A percentile compares a stretch with the other conserved stretches of the same genome.
phyloP scores from a whole-genome alignment of 2,113 vertebrate genomes.

The Spea multiplicata region DNA sequence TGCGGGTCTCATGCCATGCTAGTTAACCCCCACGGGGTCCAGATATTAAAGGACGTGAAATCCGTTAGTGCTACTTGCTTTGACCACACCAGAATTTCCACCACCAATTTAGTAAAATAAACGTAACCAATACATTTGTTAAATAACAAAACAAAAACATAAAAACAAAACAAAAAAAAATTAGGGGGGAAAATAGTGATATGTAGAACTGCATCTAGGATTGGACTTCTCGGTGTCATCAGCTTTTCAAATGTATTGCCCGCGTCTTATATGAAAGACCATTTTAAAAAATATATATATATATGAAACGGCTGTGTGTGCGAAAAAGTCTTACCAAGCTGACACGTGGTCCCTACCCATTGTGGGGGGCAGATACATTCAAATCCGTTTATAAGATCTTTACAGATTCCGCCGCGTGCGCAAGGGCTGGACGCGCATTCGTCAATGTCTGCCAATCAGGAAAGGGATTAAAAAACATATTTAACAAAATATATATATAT shows the following conservation, averaged over 20 bases:
- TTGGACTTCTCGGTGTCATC: neutral
- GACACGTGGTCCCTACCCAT: slow-evolving; percentile 91
- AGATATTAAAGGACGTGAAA: neutral
- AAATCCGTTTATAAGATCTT: slow-evolving; percentile 83
- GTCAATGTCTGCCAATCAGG: slow-evolving; percentile 74
- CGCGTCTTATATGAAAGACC: neutral
- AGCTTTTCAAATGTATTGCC: neutral
- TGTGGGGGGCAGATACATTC: slow-evolving; percentile 87
- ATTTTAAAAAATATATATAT: neutral
- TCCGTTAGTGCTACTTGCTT: neutral
- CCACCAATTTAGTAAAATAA: neutral
- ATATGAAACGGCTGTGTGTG: neutral
- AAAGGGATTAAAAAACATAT: neutral
- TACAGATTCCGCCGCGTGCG: slow-evolving; percentile 83
- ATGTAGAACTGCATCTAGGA: slow-evolving; percentile 24
- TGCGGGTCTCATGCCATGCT: slow-evolving; percentile 35
- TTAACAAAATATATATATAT: neutral
- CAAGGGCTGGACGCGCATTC: slow-evolving; percentile 88
- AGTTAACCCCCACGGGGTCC: neutral
- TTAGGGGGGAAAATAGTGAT: neutral
- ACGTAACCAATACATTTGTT: neutral
- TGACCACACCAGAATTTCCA: neutral
- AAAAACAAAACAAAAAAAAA: neutral
- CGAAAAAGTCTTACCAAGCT: slow-evolving; percentile 75
- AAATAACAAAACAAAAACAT: neutral